Evolutionary conservation across 2,888 invertebrate species (phyloP).

Genomic region (Lasioglossum morio): DNA sequence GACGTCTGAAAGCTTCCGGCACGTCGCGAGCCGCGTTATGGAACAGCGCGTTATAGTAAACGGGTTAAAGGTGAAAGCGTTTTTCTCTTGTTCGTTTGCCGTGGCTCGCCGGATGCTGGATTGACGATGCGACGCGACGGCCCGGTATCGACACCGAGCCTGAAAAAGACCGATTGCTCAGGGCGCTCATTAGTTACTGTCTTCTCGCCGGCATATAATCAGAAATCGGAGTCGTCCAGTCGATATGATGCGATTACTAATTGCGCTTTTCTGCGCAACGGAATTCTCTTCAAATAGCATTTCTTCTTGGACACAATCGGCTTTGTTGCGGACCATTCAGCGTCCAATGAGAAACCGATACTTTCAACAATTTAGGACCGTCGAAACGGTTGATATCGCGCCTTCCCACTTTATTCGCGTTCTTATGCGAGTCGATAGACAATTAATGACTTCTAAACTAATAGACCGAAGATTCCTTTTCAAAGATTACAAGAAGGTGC

Average conservation of each 20-base stretch:
- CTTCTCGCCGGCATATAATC: constrained; percentile 53
- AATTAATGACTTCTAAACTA: too few species aligned
- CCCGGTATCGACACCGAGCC: constrained; percentile 30
- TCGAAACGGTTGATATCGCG: background rate
- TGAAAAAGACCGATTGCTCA: constrained; percentile 66
- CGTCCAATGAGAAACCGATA: background rate
- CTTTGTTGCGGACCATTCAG: background rate
- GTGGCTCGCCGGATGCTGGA: constrained; percentile 12
- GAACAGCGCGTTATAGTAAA: constrained; percentile 28
- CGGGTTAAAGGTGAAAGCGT: constrained; percentile 10
- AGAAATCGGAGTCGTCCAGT: constrained; percentile 51
- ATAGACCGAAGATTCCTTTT: too few species aligned
- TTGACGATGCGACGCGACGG: background rate
- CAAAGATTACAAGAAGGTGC: too few species aligned
- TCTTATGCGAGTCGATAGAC: too few species aligned
- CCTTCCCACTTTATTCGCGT: too few species aligned
- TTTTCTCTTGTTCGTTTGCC: constrained; percentile 4
- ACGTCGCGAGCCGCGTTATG: constrained; percentile 1
- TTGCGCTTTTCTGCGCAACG: constrained; percentile 39
- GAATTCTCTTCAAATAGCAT: background rate
- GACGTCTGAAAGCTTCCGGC: constrained; percentile 37
- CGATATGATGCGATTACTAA: constrained; percentile 60
- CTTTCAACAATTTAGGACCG: background rate
- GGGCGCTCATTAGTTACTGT: constrained; percentile 64
- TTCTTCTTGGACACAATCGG: background rate